phyloP scores from a whole-genome alignment of 2,113 vertebrate species.

The Channa maculata region DNA sequence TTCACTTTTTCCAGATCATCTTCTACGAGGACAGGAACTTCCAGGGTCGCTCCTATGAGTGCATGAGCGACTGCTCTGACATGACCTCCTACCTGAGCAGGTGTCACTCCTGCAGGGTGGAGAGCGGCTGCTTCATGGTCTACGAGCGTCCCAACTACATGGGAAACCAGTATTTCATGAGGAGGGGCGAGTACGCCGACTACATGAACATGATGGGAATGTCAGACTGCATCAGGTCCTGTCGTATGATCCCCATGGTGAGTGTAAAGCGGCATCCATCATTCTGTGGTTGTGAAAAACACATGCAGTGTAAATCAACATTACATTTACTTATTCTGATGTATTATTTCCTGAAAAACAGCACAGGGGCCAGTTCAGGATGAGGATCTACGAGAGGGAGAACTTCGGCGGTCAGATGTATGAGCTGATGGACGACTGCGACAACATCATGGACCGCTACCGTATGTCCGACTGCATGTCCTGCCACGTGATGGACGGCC shows the following conservation, averaged over 20 bases:
- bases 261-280: neutral
- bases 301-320: too few species aligned
- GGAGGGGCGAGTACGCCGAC: constrained; percentile 76
- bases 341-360: neutral
- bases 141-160: constrained; percentile 81
- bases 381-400: constrained; percentile 73
- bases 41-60: constrained; percentile 76
- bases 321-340: too few species aligned
- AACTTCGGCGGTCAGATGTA: constrained; percentile 60
- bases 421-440: constrained; percentile 65
- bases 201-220: constrained; percentile 66
- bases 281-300: too few species aligned
- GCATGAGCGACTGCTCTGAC: constrained; percentile 74
- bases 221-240: constrained; percentile 72
- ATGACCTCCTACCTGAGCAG: constrained; percentile 73
- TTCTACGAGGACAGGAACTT: constrained; percentile 78
- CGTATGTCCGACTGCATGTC: constrained; percentile 70
- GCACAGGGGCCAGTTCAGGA: constrained; percentile 64
- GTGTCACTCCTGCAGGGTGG: constrained; percentile 76
- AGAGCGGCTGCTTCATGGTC: constrained; percentile 78
- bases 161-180: constrained; percentile 80
- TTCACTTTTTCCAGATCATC: constrained; percentile 59
- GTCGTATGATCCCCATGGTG: constrained; percentile 77
- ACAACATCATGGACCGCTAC: constrained; percentile 62
- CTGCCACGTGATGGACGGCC: constrained; percentile 81